Percentiles rank a stretch among this genome's conserved stretches.
phyloP scores from a whole-genome alignment of 2,888 invertebrate species.

The Oscheius sp. region DNA sequence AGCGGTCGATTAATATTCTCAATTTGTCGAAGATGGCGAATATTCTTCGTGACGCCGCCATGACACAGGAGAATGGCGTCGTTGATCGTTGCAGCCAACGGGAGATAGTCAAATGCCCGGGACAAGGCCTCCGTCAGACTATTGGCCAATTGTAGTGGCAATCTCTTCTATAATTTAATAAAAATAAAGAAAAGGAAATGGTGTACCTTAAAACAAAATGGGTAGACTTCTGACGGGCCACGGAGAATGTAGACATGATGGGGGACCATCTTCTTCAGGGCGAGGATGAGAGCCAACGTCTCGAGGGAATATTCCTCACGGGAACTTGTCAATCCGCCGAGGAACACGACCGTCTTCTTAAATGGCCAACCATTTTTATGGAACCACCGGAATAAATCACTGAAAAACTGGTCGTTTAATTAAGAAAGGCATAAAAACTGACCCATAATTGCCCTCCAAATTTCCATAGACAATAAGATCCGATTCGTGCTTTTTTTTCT shows the following conservation, averaged over 20 bases:
- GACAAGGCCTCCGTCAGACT: slow-evolving; percentile 13
- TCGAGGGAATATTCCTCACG: slow-evolving; percentile 12
- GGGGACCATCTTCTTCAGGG: slow-evolving; percentile 18
- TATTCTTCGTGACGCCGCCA: slow-evolving; percentile 7
- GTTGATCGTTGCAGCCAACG: slow-evolving; percentile 10
- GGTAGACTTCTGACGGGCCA: slow-evolving; percentile 18
- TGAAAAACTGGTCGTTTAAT: not conserved
- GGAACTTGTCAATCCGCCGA: slow-evolving; percentile 18
- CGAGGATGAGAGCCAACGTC: slow-evolving; percentile 10
- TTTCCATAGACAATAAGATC: slow-evolving; percentile 8
- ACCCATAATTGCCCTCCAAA: slow-evolving; percentile 22
- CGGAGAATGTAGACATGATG: slow-evolving; percentile 19
- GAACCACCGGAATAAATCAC: slow-evolving; percentile 10
- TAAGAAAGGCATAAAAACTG: not conserved
- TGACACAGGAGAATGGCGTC: slow-evolving; percentile 4
- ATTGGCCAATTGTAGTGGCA: not conserved
- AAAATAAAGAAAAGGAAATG: not conserved
- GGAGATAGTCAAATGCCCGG: slow-evolving; percentile 20
- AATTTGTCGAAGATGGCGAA: slow-evolving; percentile 1
- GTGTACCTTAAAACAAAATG: not conserved
- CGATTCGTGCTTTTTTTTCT: not conserved
- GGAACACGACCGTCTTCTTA: slow-evolving; percentile 19
- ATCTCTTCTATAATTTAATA: not conserved
- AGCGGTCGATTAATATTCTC: slow-evolving; percentile 5
- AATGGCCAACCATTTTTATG: slow-evolving; percentile 30